Evolutionary conservation across 2,888 invertebrate species (phyloP), one percentile per base, ranked within the genome.

Genomic region (Scelioninae gen. 1): DNA sequence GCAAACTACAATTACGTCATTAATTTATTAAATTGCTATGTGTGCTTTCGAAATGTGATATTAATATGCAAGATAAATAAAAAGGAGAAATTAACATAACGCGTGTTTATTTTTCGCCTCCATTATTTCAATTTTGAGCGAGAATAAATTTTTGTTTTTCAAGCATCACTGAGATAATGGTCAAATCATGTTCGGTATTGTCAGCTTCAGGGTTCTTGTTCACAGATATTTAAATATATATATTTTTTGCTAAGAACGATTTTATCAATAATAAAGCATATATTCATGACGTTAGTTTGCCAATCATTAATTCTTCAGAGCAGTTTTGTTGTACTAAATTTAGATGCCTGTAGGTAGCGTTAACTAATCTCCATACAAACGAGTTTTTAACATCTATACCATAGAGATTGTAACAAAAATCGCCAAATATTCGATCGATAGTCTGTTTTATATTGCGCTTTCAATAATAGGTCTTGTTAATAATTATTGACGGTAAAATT

Each of bases 341-440:
- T 56, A 43, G 10, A 6, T 32, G 69, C 13, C 23, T 69, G n/a
- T 34, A 47, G 11, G 53, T 56, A n/a, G 11, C 31, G n/a, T 58
- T 47, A 47, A 58, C 56, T 69, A 58, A 69, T 69, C 29, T 69
- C 56, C 69, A 69, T 56, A 56, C 45, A 69, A 69, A 69, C 45
- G 47, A 56, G 55, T 47, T 56, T 69, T 56, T 47, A 56, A 47
- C 69, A 56, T 58, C 47, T 38, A 58, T 5, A 47, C 7, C 31
- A 8, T 23, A 4, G 23, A 23, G 9, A 51, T 2, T 49, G 68
- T 68, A 43, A 68, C 68, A 49, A 60, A 43, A 49, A 60, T 58
- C 34, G 10, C 15, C 49, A 60, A 56, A 47, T 29, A 31, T 58
- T 60, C 58, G 31, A 71, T 49, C 60, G 38, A 71, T 29, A 15